Conservation (phyloP, 2,113 vertebrate genomes). For the Boulengerochromis microlepis region DNA sequence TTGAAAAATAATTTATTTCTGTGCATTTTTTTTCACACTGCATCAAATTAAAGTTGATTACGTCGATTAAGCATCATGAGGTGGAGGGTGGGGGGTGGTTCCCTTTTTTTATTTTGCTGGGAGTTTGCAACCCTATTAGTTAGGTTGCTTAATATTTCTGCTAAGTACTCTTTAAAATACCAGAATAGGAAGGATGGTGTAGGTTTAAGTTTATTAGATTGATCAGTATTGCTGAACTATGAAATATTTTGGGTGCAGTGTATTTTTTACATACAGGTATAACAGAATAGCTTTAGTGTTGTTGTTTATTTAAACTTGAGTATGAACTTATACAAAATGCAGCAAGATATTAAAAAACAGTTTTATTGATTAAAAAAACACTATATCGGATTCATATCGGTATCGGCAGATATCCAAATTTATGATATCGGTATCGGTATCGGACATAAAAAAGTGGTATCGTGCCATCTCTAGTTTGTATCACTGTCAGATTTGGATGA, state of each 20-base stretch:
- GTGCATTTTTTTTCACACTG: too few species aligned
- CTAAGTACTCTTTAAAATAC: not conserved
- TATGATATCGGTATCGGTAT: not conserved
- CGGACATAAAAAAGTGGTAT: not conserved
- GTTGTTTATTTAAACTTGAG: not conserved
- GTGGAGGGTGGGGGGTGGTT: too few species aligned
- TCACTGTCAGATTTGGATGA: not conserved
- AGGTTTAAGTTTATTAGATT: not conserved
- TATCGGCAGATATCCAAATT: not conserved
- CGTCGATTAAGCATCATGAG: fast-evolving
- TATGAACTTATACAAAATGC: not conserved
- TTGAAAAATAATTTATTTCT: too few species aligned
- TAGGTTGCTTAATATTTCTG: not conserved
- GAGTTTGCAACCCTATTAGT: not conserved
- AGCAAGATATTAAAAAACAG: not conserved
- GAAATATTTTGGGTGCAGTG: not conserved
- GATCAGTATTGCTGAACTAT: not conserved
- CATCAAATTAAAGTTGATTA: too few species aligned
- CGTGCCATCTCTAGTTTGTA: not conserved
- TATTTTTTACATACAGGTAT: not conserved
- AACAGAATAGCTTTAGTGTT: not conserved
- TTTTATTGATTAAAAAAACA: not conserved
- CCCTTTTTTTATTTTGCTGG: too few species aligned
- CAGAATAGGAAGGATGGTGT: fast-evolving
- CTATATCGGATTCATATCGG: not conserved